Conservation (phyloP, 2,113 vertebrate species). For the Lontra canadensis region DNA sequence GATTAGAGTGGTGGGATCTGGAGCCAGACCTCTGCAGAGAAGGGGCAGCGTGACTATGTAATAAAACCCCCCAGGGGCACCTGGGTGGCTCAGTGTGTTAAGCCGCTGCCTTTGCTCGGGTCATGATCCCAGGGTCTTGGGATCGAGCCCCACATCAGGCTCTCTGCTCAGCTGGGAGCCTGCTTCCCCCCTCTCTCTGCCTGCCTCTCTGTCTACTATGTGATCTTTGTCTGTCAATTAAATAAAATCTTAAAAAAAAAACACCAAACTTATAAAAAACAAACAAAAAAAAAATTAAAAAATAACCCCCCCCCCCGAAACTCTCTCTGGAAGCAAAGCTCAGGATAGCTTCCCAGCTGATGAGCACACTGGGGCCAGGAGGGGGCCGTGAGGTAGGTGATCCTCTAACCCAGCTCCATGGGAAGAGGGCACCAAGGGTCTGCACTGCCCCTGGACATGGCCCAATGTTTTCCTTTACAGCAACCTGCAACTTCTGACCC, state of each 20-base stretch:
- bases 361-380: background rate
- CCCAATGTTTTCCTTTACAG: background rate
- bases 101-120: too few relatives aligned
- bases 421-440: background rate
- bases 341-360: background rate
- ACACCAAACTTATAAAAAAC: too few relatives aligned
- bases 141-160: too few relatives aligned
- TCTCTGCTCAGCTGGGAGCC: too few relatives aligned
- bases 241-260: too few relatives aligned
- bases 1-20: background rate
- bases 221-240: too few relatives aligned
- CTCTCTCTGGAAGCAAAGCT: background rate
- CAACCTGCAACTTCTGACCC: background rate
- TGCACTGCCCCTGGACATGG: accelerated
- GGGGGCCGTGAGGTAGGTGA: too few relatives aligned
- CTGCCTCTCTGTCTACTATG: too few relatives aligned
- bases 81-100: too few relatives aligned
- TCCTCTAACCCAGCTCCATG: background rate
- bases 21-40: background rate
- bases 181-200: too few relatives aligned
- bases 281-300: too few relatives aligned
- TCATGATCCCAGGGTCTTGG: too few relatives aligned
- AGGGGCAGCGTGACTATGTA: accelerated
- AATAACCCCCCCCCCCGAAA: background rate
- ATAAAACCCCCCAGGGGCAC: background rate